Conservation (phyloP, 2,888 invertebrate genomes). For the Auanema sp. region DNA sequence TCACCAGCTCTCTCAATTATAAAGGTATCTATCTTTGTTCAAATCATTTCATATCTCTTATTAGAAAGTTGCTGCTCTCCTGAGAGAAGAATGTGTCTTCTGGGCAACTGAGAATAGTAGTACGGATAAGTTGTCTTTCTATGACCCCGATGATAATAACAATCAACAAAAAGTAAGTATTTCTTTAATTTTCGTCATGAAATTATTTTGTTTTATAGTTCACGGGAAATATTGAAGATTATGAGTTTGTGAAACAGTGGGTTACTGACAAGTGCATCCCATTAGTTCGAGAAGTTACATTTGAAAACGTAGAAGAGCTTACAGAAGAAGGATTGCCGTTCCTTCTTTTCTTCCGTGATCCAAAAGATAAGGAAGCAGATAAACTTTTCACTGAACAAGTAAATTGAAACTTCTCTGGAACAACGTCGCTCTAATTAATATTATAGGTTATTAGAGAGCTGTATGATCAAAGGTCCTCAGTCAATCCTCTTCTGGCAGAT, state of each 20-base stretch:
- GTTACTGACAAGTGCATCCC: constrained; percentile 91
- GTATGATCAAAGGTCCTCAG: constrained; percentile 83
- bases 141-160: constrained; percentile 55
- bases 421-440: constrained; percentile 7
- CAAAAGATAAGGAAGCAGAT: constrained; percentile 80
- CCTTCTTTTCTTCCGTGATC: constrained; percentile 89
- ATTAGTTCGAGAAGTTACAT: constrained; percentile 85
- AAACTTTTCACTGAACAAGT: constrained; percentile 78
- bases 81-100: constrained; percentile 94
- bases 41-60: constrained; percentile 19
- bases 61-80: constrained; percentile 72
- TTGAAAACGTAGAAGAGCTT: constrained; percentile 88
- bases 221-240: constrained; percentile 62
- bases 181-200: neutral
- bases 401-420: neutral
- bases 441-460: constrained; percentile 76
- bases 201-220: constrained; percentile 35
- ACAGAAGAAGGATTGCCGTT: constrained; percentile 87
- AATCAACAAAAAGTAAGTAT: constrained; percentile 35
- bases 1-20: constrained; percentile 46
- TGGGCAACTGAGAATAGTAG: constrained; percentile 83
- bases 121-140: constrained; percentile 44
- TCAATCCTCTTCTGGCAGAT: constrained; percentile 97
- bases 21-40: constrained; percentile 21
- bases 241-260: constrained; percentile 83